Base-by-base conservation (phyloP, 2,888 invertebrate species). In the Eupithecia centaureata region DNA sequence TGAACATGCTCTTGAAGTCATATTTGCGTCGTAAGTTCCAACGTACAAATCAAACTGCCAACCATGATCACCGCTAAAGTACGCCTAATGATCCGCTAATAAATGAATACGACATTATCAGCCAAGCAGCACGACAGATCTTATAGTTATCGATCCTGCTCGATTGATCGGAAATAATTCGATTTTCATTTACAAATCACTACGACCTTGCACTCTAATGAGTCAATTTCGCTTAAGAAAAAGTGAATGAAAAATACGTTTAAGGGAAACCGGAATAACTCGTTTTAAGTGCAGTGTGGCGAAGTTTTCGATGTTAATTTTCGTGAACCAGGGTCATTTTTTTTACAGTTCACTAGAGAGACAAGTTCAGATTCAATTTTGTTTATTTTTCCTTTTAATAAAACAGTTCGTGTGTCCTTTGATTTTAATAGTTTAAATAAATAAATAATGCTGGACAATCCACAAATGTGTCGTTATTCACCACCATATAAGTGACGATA, bases 81-180 rank as follows among this genome's bases (percentile, higher is more conserved):
- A 22, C n/a, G 57, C 57, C n/a, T 56, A 57, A n/a, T 74, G 74
- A 75, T 76, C 77, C 81, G 76, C 78, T 77, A 64, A 18, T 62
- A 35, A 66, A n/a, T 25, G 61, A 32, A 35, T 32, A 0, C 5
- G 57, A 25, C 82, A 79, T 79, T 84, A 85, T 85, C 85, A 77
- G 80, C 80, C 78, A 79, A 78, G 63, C 64, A 65, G 63, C 22
- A n/a, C 59, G 52, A 82, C 82, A 79, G 78, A 82, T 83, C 83
- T 77, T 77, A 79, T 79, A 47, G 42, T 47, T 10, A 83, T 85
- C 84, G 77, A 78, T 78, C 80, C 79, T 80, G 82, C 79, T 79
- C 80, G 79, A 81, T 83, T 81, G 81, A 78, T 81, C 73, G 82
- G 81, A 82, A 33, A 83, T 80, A 79, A 81, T 83, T 82, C 75